These are phyloP conservation scores for Trypoxylon attenuatum DNA, from an alignment of 2,888 invertebrate genomes.

Conservation along the genomic window DNA sequence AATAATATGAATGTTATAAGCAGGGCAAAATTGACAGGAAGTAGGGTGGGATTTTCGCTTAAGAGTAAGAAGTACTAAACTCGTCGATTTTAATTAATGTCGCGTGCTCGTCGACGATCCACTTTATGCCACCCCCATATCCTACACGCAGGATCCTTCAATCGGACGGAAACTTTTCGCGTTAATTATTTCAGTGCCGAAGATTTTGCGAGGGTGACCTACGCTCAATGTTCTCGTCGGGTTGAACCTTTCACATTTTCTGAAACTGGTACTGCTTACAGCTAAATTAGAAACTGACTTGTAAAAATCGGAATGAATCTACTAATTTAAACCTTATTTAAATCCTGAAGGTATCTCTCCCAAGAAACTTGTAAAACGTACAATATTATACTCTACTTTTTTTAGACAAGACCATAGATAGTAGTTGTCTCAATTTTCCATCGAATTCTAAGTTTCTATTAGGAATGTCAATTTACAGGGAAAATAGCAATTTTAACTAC, in stretches of 20 bases:
- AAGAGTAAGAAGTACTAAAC: conserved; percentile 9
- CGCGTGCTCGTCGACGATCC: conserved; percentile 44
- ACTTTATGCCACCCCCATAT: conserved; percentile 21
- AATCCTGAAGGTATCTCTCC: conserved; percentile 9
- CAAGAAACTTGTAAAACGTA: not conserved
- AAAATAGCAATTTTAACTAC: too few relatives aligned
- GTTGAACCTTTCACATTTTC: conserved; percentile 6
- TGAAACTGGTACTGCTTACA: conserved; percentile 2
- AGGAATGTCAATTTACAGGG: too few relatives aligned
- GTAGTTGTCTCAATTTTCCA: too few relatives aligned
- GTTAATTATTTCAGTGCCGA: conserved; percentile 55
- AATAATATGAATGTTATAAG: too few relatives aligned
- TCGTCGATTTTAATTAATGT: conserved; percentile 61
- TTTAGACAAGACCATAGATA: too few relatives aligned
- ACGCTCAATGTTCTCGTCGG: not conserved
- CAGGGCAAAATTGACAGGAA: too few relatives aligned
- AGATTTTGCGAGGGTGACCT: not conserved
- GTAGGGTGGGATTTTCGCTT: too few relatives aligned
- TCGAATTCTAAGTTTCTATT: too few relatives aligned
- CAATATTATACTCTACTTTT: too few relatives aligned
- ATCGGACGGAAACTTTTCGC: conserved; percentile 50
- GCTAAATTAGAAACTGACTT: conserved; percentile 23
- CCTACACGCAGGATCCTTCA: conserved; percentile 38
- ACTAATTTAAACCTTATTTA: too few relatives aligned
- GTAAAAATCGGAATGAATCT: too few relatives aligned